Conservation (phyloP, 2,888 invertebrate genomes). For the Cabera pusaria region DNA sequence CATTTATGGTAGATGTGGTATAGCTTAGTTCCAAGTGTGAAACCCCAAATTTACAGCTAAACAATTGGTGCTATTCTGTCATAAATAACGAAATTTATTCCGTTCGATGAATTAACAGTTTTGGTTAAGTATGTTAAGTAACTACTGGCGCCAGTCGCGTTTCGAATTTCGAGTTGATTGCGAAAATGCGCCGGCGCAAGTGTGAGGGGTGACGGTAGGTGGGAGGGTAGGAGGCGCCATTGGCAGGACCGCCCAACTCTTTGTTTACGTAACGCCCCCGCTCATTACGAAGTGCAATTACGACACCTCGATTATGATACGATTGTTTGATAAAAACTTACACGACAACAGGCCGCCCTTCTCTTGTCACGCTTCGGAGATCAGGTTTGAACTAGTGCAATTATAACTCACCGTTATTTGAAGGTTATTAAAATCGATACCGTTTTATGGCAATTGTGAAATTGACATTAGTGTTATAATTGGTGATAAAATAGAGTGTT, state of each 20-base stretch:
- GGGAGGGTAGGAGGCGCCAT: conserved; percentile 45
- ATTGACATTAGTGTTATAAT: no score
- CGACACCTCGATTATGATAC: conserved; percentile 41
- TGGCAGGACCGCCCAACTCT: conserved; percentile 77
- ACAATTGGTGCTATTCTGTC: conserved; percentile 25
- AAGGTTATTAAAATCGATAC: no score
- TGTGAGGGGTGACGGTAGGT: conserved; percentile 38
- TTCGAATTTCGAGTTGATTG: conserved; percentile 57
- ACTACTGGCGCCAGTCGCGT: conserved; percentile 44
- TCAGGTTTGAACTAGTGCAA: conserved; percentile 1
- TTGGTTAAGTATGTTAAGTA: conserved; percentile 33
- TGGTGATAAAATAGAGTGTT: no score
- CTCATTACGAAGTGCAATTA: conserved; percentile 66
- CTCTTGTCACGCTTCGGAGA: conserved; percentile 21
- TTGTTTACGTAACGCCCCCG: conserved; percentile 80
- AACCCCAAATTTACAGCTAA: conserved; percentile 20
- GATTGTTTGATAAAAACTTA: conserved; percentile 31
- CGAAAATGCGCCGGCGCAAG: conserved; percentile 70
- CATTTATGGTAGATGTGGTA: conserved; percentile 10
- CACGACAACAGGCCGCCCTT: conserved; percentile 24
- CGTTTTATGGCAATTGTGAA: no score
- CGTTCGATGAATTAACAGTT: conserved; percentile 33
- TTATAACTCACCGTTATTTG: neutral
- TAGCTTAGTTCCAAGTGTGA: conserved; percentile 19
- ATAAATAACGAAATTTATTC: conserved; percentile 27